Percentiles rank a stretch among this genome's conserved stretches.
phyloP scores from a whole-genome alignment of 2,888 invertebrate species.

The Acleris holmiana region DNA sequence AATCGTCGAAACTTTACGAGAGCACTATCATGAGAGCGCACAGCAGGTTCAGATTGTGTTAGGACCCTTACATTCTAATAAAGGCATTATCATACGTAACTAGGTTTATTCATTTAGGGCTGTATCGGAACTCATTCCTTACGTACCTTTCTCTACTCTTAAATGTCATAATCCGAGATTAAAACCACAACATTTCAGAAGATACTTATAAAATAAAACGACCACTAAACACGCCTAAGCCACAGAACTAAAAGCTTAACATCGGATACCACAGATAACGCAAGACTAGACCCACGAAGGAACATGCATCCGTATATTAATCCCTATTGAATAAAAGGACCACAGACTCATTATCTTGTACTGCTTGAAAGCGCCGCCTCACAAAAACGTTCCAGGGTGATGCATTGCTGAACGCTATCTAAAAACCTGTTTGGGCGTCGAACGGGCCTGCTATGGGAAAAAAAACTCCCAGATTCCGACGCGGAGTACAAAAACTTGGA shows the following conservation, averaged over 20 bases:
- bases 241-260: not conserved
- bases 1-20: too few relatives aligned
- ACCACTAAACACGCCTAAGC: not conserved
- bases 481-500: slow-evolving; percentile 81
- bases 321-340: slow-evolving; percentile 67
- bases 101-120: too few relatives aligned
- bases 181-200: not conserved
- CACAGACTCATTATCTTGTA: slow-evolving; percentile 74
- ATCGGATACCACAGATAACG: not conserved
- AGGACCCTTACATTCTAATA: too few relatives aligned
- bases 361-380: slow-evolving; percentile 76
- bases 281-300: slow-evolving; percentile 1
- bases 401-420: slow-evolving; percentile 83
- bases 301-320: slow-evolving; percentile 49
- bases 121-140: too few relatives aligned
- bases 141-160: too few relatives aligned
- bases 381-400: slow-evolving; percentile 79
- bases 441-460: slow-evolving; percentile 76
- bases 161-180: too few relatives aligned
- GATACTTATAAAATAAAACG: slow-evolving; percentile 3
- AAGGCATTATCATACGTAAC: too few relatives aligned
- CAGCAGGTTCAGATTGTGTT: too few relatives aligned
- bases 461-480: slow-evolving; percentile 80
- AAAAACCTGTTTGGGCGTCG: slow-evolving; percentile 81
- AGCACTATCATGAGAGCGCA: too few relatives aligned